These are phyloP conservation scores for Cranoglanis bouderius DNA, from an alignment of 2,113 vertebrate genomes.

Conservation along the genomic window DNA sequence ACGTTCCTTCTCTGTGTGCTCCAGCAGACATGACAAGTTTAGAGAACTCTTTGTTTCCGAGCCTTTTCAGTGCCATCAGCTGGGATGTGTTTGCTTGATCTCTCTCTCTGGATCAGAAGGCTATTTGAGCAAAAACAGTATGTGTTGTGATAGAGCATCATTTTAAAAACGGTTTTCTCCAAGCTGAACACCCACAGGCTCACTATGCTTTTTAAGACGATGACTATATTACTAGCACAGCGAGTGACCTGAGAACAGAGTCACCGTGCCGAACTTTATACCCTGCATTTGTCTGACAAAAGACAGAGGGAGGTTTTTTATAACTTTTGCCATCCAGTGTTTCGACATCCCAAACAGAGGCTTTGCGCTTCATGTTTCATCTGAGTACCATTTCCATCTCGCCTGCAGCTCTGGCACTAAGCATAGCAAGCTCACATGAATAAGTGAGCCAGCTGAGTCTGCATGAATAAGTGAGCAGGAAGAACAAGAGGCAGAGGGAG, in stretches of 20 bases:
- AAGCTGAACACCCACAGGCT: constrained; percentile 13
- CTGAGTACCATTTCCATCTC: constrained; percentile 60
- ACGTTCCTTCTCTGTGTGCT: not conserved
- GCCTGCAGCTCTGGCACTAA: constrained; percentile 62
- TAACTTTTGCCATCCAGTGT: constrained; percentile 37
- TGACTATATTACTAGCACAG: not conserved
- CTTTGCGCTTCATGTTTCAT: constrained; percentile 56
- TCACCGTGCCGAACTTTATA: constrained; percentile 12
- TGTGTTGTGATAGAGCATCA: not conserved
- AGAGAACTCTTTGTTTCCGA: constrained; percentile 57
- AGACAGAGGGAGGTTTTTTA: constrained; percentile 27
- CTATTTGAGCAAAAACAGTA: constrained; percentile 49
- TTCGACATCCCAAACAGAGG: constrained; percentile 56
- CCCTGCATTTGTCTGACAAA: not conserved
- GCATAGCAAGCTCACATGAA: constrained; percentile 61
- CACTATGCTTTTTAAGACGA: not conserved
- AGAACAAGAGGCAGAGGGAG: constrained; percentile 16
- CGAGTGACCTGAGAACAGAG: not conserved
- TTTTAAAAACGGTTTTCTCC: not conserved
- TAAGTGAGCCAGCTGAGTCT: constrained; percentile 49
- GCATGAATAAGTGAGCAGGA: constrained; percentile 70
- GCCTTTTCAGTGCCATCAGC: constrained; percentile 58
- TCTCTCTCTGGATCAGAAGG: constrained; percentile 58
- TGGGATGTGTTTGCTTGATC: constrained; percentile 63
- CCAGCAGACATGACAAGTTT: not conserved